Base-by-base conservation (phyloP, 1,140 invertebrate species). In the Hydropsyche tenuis region DNA sequence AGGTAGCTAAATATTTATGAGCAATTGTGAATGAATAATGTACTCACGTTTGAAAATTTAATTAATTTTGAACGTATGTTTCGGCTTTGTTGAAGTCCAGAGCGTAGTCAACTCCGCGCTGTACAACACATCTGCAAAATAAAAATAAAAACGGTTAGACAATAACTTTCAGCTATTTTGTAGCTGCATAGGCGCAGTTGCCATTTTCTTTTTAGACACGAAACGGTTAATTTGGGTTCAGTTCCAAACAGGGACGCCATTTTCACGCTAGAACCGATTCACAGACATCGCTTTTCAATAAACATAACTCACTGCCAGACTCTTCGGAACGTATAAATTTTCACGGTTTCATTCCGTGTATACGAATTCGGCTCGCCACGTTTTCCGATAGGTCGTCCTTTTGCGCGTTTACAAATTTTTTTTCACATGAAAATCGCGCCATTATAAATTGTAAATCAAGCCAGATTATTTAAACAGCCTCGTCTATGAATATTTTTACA, bases 281-380 rank as follows among this genome's bases (percentile, higher is more conserved):
- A 73, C 75, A 73, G 72, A 73, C 72, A 76, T 76, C 45, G 56
- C 75, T 76, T 76, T 76, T 76, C 75, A 74, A 77, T 77, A 74
- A 77, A 77, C 73, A 73, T 74, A 77, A 77, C 69, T 74, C 66
- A 51, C 42, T 72, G 14, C 69, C 30, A 42, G 68, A n/a, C 69
- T 16, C 66, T 51, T 70, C 43, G 69, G 68, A 70, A 69, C 65
- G 68, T 73, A 69, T 76, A 74, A 76, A 72, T 74, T 76, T 63
- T 25, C 42, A 27, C 42, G 23, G 74, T 46, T 73, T 73, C 68
- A 68, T 68, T 66, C 18, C 64, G 22, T 60, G 25, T 71, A 20
- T 71, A 71, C 42, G 23, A 30, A 25, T 20, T 51, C 16, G 5
- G n/a, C n/a, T 14, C 45, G 18, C n/a, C 16, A 53, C 18, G 30